These are phyloP conservation scores for Cromileptes altivelis DNA, from an alignment of 2,113 vertebrate genomes.

Conservation along the genomic window DNA sequence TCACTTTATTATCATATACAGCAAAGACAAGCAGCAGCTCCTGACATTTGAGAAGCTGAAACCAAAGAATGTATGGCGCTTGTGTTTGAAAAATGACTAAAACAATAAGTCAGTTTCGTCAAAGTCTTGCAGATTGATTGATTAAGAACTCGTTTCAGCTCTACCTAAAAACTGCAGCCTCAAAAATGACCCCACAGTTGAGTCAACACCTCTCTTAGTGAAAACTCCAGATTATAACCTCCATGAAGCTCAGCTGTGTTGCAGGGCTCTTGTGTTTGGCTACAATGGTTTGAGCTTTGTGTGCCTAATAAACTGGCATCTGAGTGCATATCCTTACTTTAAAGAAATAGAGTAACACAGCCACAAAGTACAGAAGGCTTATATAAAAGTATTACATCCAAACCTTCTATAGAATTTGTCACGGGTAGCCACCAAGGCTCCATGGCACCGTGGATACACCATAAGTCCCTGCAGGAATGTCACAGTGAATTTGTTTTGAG, in stretches of 20 bases:
- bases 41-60: not conserved
- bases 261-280: not conserved
- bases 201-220: not conserved
- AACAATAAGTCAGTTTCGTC: not conserved
- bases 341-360: not conserved
- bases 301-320: not conserved
- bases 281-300: not conserved
- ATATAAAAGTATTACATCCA: not conserved
- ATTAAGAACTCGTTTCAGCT: not conserved
- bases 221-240: not conserved
- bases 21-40: not conserved
- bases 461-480: conserved; percentile 33
- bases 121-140: not conserved
- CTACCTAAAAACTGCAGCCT: not conserved
- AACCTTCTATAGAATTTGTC: not conserved
- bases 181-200: not conserved
- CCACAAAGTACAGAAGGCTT: not conserved
- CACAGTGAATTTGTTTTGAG: not conserved
- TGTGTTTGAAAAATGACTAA: not conserved
- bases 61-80: not conserved
- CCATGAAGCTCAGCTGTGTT: not conserved
- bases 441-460: conserved; percentile 18
- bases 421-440: not conserved
- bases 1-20: not conserved
- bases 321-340: not conserved